Conservation (phyloP, 1,140 invertebrate genomes). For the Cyrtorhinus lividipennis region DNA sequence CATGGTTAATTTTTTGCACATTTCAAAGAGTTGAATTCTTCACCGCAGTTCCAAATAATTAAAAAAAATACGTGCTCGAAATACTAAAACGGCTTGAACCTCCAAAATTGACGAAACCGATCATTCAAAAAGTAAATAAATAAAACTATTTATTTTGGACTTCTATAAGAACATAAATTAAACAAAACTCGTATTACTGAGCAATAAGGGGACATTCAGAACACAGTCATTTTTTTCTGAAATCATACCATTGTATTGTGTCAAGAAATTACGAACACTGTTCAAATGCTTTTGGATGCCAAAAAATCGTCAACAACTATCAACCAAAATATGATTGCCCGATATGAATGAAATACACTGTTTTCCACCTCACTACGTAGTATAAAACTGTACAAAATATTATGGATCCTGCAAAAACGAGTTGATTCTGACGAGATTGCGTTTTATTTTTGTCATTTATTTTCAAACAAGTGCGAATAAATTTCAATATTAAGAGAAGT, state of each 20-base stretch:
- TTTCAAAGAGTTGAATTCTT: no score
- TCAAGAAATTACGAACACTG: background rate
- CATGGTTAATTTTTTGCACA: no score
- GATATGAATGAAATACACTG: background rate
- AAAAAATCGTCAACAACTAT: background rate
- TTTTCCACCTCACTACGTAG: constrained; percentile 1
- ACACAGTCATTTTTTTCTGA: background rate
- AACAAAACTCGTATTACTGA: no score
- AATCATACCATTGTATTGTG: background rate
- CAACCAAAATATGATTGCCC: constrained; percentile 13
- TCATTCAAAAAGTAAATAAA: no score
- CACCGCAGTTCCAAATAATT: no score
- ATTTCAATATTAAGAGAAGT: no score
- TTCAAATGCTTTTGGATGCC: background rate
- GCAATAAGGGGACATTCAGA: background rate
- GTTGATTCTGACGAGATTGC: background rate
- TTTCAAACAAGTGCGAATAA: constrained; percentile 13
- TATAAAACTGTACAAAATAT: constrained; percentile 19
- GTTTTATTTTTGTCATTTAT: background rate
- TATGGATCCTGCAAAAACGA: background rate
- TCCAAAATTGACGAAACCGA: no score
- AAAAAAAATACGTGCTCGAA: no score
- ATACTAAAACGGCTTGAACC: no score
- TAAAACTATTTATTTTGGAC: no score
- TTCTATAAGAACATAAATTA: no score